Percentiles rank a stretch among this genome's conserved stretches.
Evolutionary conservation across 2,888 invertebrate genomes (phyloP).

Genomic region (Eristalis tenax): DNA sequence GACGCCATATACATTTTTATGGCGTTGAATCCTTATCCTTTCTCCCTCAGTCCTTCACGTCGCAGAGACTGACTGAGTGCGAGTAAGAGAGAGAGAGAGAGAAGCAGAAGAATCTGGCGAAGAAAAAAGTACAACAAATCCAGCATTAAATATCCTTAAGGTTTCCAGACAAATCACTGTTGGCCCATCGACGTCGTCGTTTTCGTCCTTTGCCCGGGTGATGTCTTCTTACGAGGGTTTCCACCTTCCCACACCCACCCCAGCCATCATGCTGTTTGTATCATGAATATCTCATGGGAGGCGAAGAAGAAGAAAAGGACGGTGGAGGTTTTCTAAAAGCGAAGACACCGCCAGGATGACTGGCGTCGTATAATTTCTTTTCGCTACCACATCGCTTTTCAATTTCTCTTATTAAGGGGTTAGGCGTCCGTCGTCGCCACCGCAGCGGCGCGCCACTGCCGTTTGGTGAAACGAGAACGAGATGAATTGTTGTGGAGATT

Average conservation of each 20-base stretch:
- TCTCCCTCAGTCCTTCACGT: background rate
- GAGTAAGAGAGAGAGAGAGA: background rate
- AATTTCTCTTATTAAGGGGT: conserved; percentile 45
- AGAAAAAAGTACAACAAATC: background rate
- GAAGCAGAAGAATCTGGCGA: background rate
- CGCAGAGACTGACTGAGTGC: background rate
- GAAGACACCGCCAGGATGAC: conserved; percentile 64
- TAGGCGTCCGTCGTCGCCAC: background rate
- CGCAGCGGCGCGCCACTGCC: too few species aligned
- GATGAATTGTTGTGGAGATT: conserved; percentile 53
- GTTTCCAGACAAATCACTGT: conserved; percentile 55
- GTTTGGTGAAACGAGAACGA: conserved; percentile 25
- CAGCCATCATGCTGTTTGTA: background rate
- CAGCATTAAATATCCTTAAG: conserved; percentile 47
- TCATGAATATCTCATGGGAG: conserved; percentile 21
- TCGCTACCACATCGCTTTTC: conserved; percentile 62
- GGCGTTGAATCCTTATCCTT: conserved; percentile 11
- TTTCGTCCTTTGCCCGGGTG: conserved; percentile 10
- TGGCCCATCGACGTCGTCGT: conserved; percentile 16
- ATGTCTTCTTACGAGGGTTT: conserved; percentile 25
- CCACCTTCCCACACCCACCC: background rate
- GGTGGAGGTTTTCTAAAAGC: conserved; percentile 27
- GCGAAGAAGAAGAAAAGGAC: background rate
- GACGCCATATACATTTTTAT: conserved; percentile 13
- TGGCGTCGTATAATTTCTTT: conserved; percentile 67